These are phyloP conservation scores for Biston stratarius DNA, from an alignment of 2,888 invertebrate species.

Conservation along the genomic window DNA sequence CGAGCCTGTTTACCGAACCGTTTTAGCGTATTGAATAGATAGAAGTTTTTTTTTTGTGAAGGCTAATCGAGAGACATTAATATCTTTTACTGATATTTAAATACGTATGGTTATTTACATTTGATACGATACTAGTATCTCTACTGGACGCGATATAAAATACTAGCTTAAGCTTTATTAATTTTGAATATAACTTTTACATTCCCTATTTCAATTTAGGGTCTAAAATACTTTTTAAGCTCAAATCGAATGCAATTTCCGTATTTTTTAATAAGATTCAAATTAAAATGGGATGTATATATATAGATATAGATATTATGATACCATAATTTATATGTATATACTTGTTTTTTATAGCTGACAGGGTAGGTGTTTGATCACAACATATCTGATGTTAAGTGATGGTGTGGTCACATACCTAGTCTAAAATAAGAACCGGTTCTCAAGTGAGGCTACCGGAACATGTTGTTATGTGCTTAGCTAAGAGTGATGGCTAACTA, in stretches of 20 bases:
- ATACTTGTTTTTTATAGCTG: too few relatives aligned
- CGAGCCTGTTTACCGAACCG: conserved; percentile 53
- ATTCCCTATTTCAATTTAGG: conserved; percentile 15
- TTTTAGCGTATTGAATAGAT: conserved; percentile 62
- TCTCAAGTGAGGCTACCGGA: too few relatives aligned
- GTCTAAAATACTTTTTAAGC: neutral
- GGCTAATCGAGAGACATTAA: conserved; percentile 64
- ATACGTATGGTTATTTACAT: conserved; percentile 56
- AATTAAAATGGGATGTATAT: neutral
- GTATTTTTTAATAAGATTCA: neutral
- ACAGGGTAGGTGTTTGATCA: too few relatives aligned
- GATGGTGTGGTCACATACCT: too few relatives aligned
- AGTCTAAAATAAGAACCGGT: too few relatives aligned
- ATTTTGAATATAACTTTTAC: conserved; percentile 1
- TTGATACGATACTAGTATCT: conserved; percentile 40
- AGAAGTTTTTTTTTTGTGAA: conserved; percentile 57
- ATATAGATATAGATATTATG: too few relatives aligned
- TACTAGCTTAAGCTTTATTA: conserved; percentile 16
- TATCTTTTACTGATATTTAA: conserved; percentile 66
- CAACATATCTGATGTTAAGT: too few relatives aligned
- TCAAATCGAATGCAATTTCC: neutral
- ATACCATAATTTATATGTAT: too few relatives aligned
- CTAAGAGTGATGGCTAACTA: too few relatives aligned
- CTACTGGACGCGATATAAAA: conserved; percentile 56
- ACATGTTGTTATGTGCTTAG: too few relatives aligned